Conservation (phyloP, 2,113 vertebrate genomes). For the Fulica atra region DNA sequence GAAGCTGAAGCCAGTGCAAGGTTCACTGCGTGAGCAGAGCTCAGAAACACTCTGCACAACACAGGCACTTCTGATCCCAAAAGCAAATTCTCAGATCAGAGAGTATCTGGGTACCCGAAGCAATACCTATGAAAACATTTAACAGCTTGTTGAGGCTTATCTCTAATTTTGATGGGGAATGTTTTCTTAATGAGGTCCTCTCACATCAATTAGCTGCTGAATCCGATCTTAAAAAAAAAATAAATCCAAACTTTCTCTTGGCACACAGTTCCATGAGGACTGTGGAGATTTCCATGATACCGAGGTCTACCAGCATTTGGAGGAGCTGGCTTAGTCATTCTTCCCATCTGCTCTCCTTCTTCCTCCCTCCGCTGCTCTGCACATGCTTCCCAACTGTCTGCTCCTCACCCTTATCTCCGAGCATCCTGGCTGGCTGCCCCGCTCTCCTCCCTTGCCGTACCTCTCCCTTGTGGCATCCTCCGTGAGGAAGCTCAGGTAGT, state of each 20-base stretch:
- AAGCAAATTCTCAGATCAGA: neutral
- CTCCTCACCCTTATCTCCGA: neutral
- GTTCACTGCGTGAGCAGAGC: neutral
- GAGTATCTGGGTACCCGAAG: neutral
- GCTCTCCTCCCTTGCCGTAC: neutral
- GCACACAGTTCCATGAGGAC: neutral
- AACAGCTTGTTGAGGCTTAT: slow-evolving; percentile 39
- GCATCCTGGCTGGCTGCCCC: slow-evolving; percentile 12
- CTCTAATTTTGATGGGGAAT: slow-evolving; percentile 28
- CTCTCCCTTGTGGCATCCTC: slow-evolving; percentile 9
- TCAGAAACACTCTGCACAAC: neutral
- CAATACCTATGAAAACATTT: neutral
- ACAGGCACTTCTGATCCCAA: neutral
- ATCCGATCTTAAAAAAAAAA: neutral
- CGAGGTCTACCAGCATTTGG: neutral
- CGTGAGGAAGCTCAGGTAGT: neutral
- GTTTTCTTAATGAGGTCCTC: slow-evolving; percentile 39
- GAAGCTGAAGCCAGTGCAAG: neutral
- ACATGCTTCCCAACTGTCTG: slow-evolving; percentile 37
- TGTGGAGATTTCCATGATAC: slow-evolving; percentile 49
- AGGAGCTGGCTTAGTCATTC: slow-evolving; percentile 62
- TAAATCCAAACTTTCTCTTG: slow-evolving; percentile 6
- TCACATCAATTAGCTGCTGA: slow-evolving; percentile 27
- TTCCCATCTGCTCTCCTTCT: slow-evolving; percentile 65
- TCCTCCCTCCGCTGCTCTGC: neutral